phyloP scores from a whole-genome alignment of 2,113 vertebrate species.

The Setophaga kirtlandii region DNA sequence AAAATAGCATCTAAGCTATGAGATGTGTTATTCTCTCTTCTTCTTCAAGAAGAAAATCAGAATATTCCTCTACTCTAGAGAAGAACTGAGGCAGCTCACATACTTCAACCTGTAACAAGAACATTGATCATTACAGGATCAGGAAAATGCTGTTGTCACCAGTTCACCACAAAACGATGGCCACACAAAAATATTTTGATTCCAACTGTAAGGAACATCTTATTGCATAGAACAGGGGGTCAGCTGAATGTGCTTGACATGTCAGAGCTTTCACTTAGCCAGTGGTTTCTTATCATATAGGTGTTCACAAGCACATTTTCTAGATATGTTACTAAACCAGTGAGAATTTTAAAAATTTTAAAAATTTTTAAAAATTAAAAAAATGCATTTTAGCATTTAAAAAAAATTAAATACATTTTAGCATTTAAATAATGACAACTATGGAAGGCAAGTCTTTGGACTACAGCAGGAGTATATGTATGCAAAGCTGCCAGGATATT shows the following conservation, averaged over 20 bases:
- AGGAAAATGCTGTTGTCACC: not conserved
- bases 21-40: not conserved
- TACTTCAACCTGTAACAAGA: not conserved
- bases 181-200: not conserved
- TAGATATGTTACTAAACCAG: not conserved
- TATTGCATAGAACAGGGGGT: not conserved
- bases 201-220: not conserved
- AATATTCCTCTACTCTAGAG: not conserved
- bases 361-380: no score
- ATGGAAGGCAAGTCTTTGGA: not conserved
- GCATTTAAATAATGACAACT: not conserved
- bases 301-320: not conserved
- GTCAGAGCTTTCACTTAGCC: not conserved
- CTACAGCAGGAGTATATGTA: not conserved
- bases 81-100: not conserved
- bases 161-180: not conserved
- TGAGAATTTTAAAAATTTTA: not conserved
- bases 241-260: not conserved
- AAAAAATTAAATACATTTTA: no score
- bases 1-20: not conserved
- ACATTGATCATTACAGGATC: not conserved
- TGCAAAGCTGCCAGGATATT: not conserved
- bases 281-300: rapidly evolving
- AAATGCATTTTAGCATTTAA: not conserved
- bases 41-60: not conserved